Percentiles rank a stretch among this genome's conserved stretches.
Evolutionary conservation across 2,113 vertebrate species (phyloP).

Genomic region (Clinocottus analis): DNA sequence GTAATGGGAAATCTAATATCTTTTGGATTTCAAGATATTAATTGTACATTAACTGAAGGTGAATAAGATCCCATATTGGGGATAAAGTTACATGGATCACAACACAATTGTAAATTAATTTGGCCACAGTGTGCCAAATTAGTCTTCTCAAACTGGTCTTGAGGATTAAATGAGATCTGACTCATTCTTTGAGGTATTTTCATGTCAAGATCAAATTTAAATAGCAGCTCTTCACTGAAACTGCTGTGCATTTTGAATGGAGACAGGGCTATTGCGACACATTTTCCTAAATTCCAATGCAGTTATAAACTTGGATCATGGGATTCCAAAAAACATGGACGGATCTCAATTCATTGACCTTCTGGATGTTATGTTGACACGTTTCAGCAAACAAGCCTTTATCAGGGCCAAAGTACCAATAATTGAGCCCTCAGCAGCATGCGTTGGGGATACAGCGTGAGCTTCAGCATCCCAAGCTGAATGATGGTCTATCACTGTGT

Average conservation of each 20-base stretch:
- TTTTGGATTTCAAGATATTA: neutral
- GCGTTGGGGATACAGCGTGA: neutral
- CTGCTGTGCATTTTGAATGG: neutral
- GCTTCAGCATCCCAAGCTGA: neutral
- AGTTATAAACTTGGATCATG: neutral
- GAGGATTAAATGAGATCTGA: too few species aligned
- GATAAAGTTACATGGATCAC: neutral
- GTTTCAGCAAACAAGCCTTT: neutral
- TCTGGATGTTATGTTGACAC: neutral
- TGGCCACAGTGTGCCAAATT: neutral
- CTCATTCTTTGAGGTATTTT: conserved; percentile 10
- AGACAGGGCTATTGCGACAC: neutral
- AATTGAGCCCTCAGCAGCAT: neutral
- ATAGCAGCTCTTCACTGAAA: neutral
- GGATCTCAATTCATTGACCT: neutral
- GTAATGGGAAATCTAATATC: too few species aligned
- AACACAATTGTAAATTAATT: neutral
- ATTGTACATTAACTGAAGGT: neutral
- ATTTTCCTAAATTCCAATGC: neutral
- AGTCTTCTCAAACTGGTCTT: neutral
- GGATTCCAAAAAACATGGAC: neutral
- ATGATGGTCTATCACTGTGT: conserved; percentile 1
- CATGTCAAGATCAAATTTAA: neutral
- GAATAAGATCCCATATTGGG: neutral
- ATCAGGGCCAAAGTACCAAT: neutral